Conservation (phyloP, 2,797 vertebrate species). For the Simalia tracyae region DNA sequence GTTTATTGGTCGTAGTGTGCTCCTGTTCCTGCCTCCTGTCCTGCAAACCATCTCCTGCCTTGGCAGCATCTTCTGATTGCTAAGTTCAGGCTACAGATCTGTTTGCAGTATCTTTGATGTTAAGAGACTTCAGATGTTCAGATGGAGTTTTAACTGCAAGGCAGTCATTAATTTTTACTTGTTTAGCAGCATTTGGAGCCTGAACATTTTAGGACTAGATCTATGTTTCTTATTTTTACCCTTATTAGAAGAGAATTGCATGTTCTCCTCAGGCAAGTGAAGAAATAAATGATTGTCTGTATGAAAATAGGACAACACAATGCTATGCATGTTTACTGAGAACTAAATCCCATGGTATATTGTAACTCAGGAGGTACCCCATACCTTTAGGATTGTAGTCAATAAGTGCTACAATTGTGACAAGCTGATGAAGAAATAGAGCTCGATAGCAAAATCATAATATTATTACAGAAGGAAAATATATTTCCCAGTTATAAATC, state of each 20-base stretch:
- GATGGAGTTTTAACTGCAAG: neutral
- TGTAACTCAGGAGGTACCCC: neutral
- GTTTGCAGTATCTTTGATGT: neutral
- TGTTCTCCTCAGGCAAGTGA: neutral
- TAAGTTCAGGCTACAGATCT: neutral
- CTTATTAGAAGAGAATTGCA: neutral
- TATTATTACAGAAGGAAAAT: conserved; percentile 36
- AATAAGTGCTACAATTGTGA: neutral
- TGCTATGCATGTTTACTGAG: no score
- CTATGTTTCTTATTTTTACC: neutral
- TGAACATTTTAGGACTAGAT: neutral
- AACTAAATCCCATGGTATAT: neutral
- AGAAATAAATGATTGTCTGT: neutral
- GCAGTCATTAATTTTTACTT: neutral
- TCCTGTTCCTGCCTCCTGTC: neutral
- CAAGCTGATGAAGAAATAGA: conserved; percentile 39
- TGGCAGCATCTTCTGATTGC: neutral
- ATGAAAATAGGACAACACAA: neutral
- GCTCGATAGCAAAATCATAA: conserved; percentile 27
- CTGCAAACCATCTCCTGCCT: neutral
- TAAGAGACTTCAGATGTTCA: neutral
- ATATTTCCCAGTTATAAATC: neutral
- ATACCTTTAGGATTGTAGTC: neutral
- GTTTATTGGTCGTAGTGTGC: neutral
- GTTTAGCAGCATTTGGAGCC: neutral